Evolutionary conservation across 2,888 invertebrate species (phyloP).

Genomic region (Hydriomena furcata): DNA sequence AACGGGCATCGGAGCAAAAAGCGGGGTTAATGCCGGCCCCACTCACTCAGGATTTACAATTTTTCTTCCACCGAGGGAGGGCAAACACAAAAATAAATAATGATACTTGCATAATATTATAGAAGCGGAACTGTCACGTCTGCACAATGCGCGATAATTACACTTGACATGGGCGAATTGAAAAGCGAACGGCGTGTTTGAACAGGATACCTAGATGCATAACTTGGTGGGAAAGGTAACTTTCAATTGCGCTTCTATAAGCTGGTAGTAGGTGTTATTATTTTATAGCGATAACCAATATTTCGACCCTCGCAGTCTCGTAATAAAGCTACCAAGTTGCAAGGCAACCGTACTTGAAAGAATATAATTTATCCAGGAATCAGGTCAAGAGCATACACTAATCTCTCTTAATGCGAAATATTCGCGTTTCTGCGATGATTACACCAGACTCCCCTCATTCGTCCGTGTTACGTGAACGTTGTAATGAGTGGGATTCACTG

Average conservation of each 20-base stretch:
- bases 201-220: no score
- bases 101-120: background rate
- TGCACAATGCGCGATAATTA: no score
- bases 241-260: constrained; percentile 11
- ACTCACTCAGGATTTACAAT: constrained; percentile 32
- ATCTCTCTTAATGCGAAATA: constrained; percentile 41
- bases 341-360: constrained; percentile 44
- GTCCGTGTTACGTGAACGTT: constrained; percentile 41
- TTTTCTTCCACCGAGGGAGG: constrained; percentile 22
- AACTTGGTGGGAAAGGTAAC: no score
- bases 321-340: constrained; percentile 34
- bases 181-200: background rate
- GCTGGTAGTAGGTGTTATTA: background rate
- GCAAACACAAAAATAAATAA: constrained; percentile 10
- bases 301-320: constrained; percentile 19
- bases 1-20: constrained; percentile 28
- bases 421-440: constrained; percentile 46
- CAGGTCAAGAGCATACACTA: constrained; percentile 52
- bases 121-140: constrained; percentile 1
- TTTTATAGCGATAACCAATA: constrained; percentile 25
- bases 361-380: constrained; percentile 47
- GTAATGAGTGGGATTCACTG: constrained; percentile 8
- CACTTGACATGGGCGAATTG: no score
- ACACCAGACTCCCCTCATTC: constrained; percentile 40
- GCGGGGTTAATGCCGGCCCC: constrained; percentile 26